Conservation (phyloP, 2,888 invertebrate genomes). For the Campoletis raptor region DNA sequence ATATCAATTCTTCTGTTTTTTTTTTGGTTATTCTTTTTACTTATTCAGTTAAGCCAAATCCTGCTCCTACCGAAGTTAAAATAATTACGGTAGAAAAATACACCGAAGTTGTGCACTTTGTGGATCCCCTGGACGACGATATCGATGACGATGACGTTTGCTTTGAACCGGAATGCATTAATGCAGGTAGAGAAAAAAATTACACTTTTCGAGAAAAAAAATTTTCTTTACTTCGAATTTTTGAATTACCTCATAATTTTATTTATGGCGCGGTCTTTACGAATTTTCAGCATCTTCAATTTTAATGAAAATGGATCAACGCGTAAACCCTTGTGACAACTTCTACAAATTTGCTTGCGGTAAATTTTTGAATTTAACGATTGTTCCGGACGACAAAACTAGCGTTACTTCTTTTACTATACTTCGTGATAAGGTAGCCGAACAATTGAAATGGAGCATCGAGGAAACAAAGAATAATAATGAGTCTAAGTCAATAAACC, state of each 20-base stretch:
- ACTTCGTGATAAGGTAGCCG: conserved; percentile 89
- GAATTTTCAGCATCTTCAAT: conserved; percentile 87
- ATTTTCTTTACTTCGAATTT: neutral
- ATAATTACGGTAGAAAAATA: neutral
- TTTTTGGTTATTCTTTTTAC: neutral
- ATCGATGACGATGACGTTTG: neutral
- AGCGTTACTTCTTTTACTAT: conserved; percentile 90
- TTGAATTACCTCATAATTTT: neutral
- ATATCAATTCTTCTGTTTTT: neutral
- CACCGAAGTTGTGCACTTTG: neutral
- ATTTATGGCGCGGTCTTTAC: neutral
- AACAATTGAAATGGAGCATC: conserved; percentile 89
- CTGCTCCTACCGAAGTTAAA: neutral
- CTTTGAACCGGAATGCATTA: neutral
- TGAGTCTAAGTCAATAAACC: conserved; percentile 90
- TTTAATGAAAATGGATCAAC: conserved; percentile 88
- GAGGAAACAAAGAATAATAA: conserved; percentile 86
- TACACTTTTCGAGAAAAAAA: neutral
- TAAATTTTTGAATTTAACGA: conserved; percentile 88
- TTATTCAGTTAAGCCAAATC: neutral
- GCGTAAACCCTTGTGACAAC: conserved; percentile 91
- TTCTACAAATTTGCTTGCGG: conserved; percentile 86
- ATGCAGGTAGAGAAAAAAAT: neutral
- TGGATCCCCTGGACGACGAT: neutral
- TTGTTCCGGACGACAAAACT: conserved; percentile 92